Evolutionary conservation across 1,140 invertebrate genomes (phyloP), one percentile per base, ranked within the genome.

Genomic region (Heterodera carotae): DNA sequence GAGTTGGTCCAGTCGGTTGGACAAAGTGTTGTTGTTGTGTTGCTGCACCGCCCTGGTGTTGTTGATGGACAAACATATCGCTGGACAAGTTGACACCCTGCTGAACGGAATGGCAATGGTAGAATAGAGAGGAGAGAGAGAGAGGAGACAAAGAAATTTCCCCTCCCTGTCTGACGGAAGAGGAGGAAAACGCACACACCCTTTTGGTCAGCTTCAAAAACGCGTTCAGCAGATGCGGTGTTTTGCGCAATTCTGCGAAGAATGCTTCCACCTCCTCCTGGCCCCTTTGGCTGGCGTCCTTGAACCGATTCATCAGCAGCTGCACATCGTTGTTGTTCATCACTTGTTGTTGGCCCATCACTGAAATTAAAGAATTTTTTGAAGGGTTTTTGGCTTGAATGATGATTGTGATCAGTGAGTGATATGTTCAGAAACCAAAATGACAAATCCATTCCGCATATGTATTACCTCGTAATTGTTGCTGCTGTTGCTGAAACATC

Each of bases 221-320:
- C 39, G 83, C 83, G 29, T 79, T 77, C 60, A 84, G 84, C 8
- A 84, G 64, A 70, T 85, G 83, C 7, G 83, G 83, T 18, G 83
- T 84, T 60, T 81, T 81, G 43, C 83, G 84, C 74, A 84, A 68
- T 22, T 85, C 83, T 22, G 60, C 34, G 31, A 84, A 76, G 29
- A 83, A 77, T 25, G 22, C 56, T 25, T 73, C 60, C 56, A 31
- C 39, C 33, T 72, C 60, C 27, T 81, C 69, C n/a, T 71, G 29
- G 25, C 66, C 73, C n/a, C 56, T 25, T 4, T 71, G 36, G n/a
- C n/a, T 27, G 39, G 72, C 81, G 22, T 36, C 33, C 60, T 76
- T 53, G 12, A 83, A 67, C 18, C 83, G 76, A 36, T 76, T 31
- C 31, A 80, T 64, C n/a, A 83, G 71, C 53, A 72, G 34, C n/a